Conservation (phyloP, 2,113 vertebrate species). For the Prochilodus magdalenae region DNA sequence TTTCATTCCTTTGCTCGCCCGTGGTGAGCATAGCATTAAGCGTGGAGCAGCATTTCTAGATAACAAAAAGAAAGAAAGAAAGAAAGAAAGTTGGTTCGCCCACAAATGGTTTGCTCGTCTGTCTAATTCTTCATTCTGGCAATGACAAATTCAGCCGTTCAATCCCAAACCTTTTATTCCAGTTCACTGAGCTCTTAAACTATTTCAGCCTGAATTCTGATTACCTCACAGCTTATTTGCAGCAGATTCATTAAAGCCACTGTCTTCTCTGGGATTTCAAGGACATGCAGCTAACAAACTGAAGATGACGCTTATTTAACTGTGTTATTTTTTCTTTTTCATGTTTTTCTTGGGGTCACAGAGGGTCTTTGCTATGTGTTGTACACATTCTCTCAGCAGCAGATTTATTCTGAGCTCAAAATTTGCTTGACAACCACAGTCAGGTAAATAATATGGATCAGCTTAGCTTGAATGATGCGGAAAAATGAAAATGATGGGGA, state of each 20-base stretch:
- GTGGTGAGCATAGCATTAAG: not conserved
- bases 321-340: constrained; percentile 9
- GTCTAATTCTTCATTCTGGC: constrained; percentile 38
- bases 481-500: not conserved
- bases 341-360: not conserved
- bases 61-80: not conserved
- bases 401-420: not conserved
- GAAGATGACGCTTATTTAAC: not conserved
- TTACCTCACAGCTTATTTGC: constrained; percentile 40
- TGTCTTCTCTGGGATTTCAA: constrained; percentile 27
- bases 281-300: constrained; percentile 20
- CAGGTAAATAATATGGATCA: not conserved
- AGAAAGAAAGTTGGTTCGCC: not conserved
- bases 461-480: not conserved
- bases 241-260: constrained; percentile 42
- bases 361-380: not conserved
- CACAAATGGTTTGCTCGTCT: constrained; percentile 12
- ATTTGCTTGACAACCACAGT: not conserved
- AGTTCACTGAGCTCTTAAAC: constrained; percentile 51
- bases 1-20: not conserved
- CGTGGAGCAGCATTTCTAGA: not conserved
- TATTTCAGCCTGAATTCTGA: constrained; percentile 43
- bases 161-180: constrained; percentile 36
- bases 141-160: constrained; percentile 37
- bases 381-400: not conserved